These are phyloP conservation scores for Scrobipalpa costella DNA, from an alignment of 2,888 invertebrate genomes.

Conservation along the genomic window DNA sequence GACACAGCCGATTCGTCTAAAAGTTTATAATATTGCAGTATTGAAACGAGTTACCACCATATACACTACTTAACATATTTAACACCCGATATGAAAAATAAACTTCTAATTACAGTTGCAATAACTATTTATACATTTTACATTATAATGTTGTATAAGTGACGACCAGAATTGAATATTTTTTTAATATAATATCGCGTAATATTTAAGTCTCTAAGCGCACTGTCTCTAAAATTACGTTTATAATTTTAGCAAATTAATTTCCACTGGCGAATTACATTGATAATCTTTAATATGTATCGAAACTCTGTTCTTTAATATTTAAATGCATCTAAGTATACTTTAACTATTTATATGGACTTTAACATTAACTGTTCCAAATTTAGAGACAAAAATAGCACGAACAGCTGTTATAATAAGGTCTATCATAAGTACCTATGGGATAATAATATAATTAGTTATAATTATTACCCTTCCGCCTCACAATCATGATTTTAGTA, in stretches of 20 bases:
- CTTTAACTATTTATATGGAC: constrained; percentile 60
- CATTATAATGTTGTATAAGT: constrained; percentile 67
- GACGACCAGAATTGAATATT: constrained; percentile 57
- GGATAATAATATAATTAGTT: constrained; percentile 61
- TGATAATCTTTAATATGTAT: constrained; percentile 39
- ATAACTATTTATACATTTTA: constrained; percentile 81
- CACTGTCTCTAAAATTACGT: constrained; percentile 62
- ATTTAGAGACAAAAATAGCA: constrained; percentile 68
- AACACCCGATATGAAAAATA: constrained; percentile 82
- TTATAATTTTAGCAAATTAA: constrained; percentile 64
- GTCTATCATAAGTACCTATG: constrained; percentile 61
- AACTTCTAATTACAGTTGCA: constrained; percentile 81
- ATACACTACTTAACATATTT: constrained; percentile 79
- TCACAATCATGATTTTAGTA: constrained; percentile 75
- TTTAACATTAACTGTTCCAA: constrained; percentile 60
- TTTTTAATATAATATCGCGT: constrained; percentile 47
- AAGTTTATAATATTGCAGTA: constrained; percentile 69
- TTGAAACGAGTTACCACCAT: constrained; percentile 73
- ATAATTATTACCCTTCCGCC: constrained; percentile 72
- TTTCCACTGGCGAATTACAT: constrained; percentile 47
- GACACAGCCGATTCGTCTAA: constrained; percentile 80
- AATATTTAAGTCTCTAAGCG: constrained; percentile 70
- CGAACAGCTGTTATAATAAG: constrained; percentile 58
- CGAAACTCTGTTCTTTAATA: constrained; percentile 49
- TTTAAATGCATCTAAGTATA: constrained; percentile 66